Conservation (phyloP, 2,113 vertebrate species). For the Ceuthmochares aereus region DNA sequence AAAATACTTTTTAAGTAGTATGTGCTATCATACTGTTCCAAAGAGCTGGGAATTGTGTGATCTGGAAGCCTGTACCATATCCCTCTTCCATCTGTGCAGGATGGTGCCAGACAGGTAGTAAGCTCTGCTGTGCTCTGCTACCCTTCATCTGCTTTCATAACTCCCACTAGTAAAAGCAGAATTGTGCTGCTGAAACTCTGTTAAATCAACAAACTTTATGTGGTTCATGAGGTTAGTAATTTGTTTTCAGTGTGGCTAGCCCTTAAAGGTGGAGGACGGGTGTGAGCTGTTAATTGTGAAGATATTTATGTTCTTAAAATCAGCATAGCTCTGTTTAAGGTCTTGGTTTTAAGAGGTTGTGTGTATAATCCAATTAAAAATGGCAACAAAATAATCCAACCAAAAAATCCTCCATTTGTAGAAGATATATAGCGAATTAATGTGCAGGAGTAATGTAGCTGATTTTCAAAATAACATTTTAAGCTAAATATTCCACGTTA, state of each 20-base stretch:
- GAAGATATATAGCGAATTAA: neutral
- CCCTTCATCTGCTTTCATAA: slow-evolving; percentile 51
- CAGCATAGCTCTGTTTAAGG: neutral
- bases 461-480: neutral
- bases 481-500: neutral
- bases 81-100: slow-evolving; percentile 13
- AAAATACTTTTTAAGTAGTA: neutral
- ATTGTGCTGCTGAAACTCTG: neutral
- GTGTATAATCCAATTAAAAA: neutral
- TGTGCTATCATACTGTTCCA: neutral
- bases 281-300: neutral
- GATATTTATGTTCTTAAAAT: neutral
- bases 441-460: neutral
- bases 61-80: neutral
- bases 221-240: neutral
- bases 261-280: neutral
- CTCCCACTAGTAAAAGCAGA: slow-evolving; percentile 39
- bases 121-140: slow-evolving; percentile 34
- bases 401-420: fast-evolving
- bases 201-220: slow-evolving; percentile 30
- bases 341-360: neutral
- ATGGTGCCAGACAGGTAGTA: slow-evolving; percentile 54
- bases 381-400: neutral
- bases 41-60: neutral
- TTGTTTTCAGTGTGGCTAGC: neutral